Evolutionary conservation across 2,888 invertebrate genomes (phyloP).

Genomic region (Phanerotoma sp.): DNA sequence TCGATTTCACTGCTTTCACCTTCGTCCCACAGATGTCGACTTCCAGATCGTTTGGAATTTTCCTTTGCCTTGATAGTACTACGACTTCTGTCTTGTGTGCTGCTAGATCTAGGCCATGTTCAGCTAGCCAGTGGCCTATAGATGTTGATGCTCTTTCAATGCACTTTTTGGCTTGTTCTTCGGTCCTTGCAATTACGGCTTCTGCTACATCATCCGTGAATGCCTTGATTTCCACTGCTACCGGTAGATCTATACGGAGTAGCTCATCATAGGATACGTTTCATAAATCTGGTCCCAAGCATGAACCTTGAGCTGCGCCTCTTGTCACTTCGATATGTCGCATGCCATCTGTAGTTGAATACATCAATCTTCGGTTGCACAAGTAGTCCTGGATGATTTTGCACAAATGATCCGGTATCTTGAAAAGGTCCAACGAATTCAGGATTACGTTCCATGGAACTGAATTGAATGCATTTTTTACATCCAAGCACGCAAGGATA

Average conservation of each 20-base stretch:
- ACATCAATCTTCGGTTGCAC: conserved; percentile 22
- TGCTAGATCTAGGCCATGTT: conserved; percentile 25
- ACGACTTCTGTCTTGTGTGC: conserved; percentile 32
- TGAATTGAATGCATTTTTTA: conserved; percentile 20
- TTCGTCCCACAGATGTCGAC: conserved; percentile 18
- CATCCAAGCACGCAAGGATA: not conserved
- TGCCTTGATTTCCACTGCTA: conserved; percentile 22
- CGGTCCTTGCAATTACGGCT: conserved; percentile 20
- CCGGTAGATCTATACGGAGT: conserved; percentile 24
- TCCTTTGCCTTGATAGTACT: conserved; percentile 27
- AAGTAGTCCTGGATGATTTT: conserved; percentile 29
- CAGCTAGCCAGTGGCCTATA: conserved; percentile 12
- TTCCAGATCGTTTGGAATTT: conserved; percentile 18
- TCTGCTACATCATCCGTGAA: conserved; percentile 33
- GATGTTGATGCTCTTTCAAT: conserved; percentile 13
- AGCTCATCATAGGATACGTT: conserved; percentile 33
- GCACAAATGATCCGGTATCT: conserved; percentile 19
- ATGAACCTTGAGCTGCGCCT: conserved; percentile 33
- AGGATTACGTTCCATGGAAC: conserved; percentile 15
- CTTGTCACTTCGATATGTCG: conserved; percentile 21
- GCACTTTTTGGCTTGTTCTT: conserved; percentile 9
- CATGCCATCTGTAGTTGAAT: conserved; percentile 27
- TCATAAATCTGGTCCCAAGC: conserved; percentile 33
- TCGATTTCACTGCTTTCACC: conserved; percentile 8
- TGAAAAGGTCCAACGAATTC: conserved; percentile 23